Evolutionary conservation across 2,888 invertebrate species (phyloP).

Genomic region (Drosophila helvetica): DNA sequence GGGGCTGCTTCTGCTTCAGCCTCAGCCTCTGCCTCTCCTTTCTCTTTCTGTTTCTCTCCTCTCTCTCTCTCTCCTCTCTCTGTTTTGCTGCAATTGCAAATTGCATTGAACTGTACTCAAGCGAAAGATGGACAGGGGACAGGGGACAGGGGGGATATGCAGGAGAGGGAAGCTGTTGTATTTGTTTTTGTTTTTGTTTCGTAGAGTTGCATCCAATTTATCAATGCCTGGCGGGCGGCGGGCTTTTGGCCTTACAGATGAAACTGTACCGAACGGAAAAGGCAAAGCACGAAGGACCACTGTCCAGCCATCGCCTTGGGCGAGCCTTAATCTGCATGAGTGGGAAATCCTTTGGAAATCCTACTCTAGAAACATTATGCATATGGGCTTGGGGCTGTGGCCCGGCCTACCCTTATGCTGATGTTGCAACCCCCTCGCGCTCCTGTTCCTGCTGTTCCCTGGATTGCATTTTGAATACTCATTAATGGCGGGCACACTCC

Average conservation of each 20-base stretch:
- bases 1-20: constrained; percentile 5
- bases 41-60: constrained; percentile 3
- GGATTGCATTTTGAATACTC: constrained; percentile 44
- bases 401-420: background rate
- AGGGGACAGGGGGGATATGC: background rate
- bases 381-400: background rate
- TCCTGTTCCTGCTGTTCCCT: constrained; percentile 3
- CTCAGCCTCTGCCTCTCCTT: constrained; percentile 1
- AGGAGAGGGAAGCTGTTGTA: background rate
- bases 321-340: background rate
- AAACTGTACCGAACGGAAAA: constrained; percentile 47
- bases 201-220: constrained; percentile 50
- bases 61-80: constrained; percentile 29
- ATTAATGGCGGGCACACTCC: constrained; percentile 23
- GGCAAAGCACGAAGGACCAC: background rate
- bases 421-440: constrained; percentile 7
- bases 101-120: constrained; percentile 58
- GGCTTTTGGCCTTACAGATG: constrained; percentile 28
- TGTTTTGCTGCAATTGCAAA: constrained; percentile 53
- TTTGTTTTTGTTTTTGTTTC: constrained; percentile 6
- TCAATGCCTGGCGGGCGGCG: constrained; percentile 47
- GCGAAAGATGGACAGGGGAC: constrained; percentile 3
- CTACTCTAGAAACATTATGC: background rate
- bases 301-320: background rate
- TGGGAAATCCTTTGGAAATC: background rate